A percentile compares a stretch with the other conserved stretches of the same genome.
Conservation (phyloP, 1,140 invertebrate species). For the Penaeus chinensis region DNA sequence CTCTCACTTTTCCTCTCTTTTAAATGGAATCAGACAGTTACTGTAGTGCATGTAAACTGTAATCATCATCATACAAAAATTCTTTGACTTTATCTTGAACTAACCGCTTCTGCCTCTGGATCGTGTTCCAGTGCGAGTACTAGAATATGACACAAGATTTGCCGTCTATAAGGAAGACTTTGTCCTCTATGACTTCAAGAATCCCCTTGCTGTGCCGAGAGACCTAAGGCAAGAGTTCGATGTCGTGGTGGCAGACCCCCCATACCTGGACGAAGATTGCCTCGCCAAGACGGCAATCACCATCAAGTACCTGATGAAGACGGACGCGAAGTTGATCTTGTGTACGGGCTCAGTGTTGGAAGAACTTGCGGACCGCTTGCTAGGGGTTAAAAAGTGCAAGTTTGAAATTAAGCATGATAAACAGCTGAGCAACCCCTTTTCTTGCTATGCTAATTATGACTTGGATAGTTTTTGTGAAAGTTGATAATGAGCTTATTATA, state of each 20-base stretch:
- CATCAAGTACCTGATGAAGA: constrained; percentile 80
- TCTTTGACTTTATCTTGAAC: constrained; percentile 40
- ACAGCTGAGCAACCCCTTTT: constrained; percentile 59
- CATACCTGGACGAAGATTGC: constrained; percentile 94
- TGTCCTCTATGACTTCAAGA: constrained; percentile 90
- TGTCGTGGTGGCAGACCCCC: constrained; percentile 91
- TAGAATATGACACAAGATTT: constrained; percentile 76
- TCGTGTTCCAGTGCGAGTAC: constrained; percentile 77
- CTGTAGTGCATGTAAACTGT: too few relatives aligned
- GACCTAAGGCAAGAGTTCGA: constrained; percentile 78
- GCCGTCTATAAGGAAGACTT: constrained; percentile 83
- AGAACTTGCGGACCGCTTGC: constrained; percentile 45
- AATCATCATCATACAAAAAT: background rate
- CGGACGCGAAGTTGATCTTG: constrained; percentile 80
- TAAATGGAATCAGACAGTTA: too few relatives aligned
- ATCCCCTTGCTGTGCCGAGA: constrained; percentile 78
- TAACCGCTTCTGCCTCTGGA: constrained; percentile 31
- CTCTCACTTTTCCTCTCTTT: too few relatives aligned
- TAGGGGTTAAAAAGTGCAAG: constrained; percentile 48
- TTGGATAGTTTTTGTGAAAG: constrained; percentile 58
- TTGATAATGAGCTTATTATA: background rate
- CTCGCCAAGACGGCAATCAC: constrained; percentile 85
- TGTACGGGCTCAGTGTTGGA: constrained; percentile 80
- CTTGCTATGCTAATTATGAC: constrained; percentile 62
- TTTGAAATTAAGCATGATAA: constrained; percentile 58